Percentiles rank a stretch among this genome's conserved stretches.
phyloP scores from a whole-genome alignment of 2,797 vertebrate species.

The Steatocranus sp. region DNA sequence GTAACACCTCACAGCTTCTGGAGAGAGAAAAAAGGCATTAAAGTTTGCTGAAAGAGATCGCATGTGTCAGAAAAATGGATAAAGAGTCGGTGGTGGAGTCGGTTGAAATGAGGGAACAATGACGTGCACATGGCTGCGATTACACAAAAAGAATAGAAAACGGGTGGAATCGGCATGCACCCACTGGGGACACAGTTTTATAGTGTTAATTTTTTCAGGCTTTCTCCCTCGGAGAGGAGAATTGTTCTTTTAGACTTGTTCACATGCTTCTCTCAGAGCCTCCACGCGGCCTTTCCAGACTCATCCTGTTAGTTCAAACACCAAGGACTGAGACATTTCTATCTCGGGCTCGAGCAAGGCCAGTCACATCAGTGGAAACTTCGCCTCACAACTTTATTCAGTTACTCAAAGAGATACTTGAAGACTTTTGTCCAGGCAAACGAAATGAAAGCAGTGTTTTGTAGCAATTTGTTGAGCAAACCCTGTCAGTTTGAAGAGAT shows the following conservation, averaged over 20 bases:
- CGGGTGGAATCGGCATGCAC: constrained; percentile 55
- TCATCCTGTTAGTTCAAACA: constrained; percentile 30
- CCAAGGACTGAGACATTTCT: constrained; percentile 35
- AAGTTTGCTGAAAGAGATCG: constrained; percentile 48
- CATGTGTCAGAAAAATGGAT: constrained; percentile 59
- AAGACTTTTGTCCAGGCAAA: constrained; percentile 36
- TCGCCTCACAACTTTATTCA: constrained; percentile 17
- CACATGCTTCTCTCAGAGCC: constrained; percentile 14
- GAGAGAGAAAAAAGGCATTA: constrained; percentile 29
- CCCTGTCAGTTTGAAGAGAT: constrained; percentile 30
- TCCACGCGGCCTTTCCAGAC: not conserved
- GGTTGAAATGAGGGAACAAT: constrained; percentile 57
- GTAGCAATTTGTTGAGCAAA: constrained; percentile 61
- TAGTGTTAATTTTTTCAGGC: constrained; percentile 38
- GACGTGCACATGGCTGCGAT: constrained; percentile 60
- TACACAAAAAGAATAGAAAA: constrained; percentile 66
- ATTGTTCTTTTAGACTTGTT: constrained; percentile 13
- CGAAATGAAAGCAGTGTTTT: constrained; percentile 47
- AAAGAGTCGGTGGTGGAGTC: constrained; percentile 36
- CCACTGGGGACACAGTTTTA: constrained; percentile 42
- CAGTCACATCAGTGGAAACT: constrained; percentile 26
- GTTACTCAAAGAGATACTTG: not conserved
- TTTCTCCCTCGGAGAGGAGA: not conserved
- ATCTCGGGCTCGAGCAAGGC: not conserved
- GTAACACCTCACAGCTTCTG: constrained; percentile 57